Evolutionary conservation across 1,140 invertebrate genomes (phyloP).

Genomic region (Prorops nasuta): DNA sequence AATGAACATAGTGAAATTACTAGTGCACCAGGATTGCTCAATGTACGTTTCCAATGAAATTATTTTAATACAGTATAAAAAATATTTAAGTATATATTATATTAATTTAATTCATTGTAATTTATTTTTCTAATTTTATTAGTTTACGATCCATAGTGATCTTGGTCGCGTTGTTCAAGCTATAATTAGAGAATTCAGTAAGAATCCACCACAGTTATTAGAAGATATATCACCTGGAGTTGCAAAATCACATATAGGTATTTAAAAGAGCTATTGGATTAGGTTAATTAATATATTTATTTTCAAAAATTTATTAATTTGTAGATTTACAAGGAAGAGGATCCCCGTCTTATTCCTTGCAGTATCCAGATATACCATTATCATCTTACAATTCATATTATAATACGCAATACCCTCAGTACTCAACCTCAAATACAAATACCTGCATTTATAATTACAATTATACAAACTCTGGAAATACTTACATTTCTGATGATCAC

Average conservation of each 20-base stretch:
- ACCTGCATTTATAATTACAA: constrained; percentile 47
- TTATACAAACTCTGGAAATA: constrained; percentile 40
- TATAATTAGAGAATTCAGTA: constrained; percentile 73
- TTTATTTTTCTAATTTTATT: constrained; percentile 30
- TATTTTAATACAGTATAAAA: constrained; percentile 2
- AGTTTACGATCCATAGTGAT: constrained; percentile 75
- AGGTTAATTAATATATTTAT: constrained; percentile 4
- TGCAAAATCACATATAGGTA: constrained; percentile 50
- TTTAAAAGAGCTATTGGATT: background rate
- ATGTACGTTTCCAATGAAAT: constrained; percentile 55
- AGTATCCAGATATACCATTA: constrained; percentile 43
- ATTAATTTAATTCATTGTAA: background rate
- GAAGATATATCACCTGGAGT: constrained; percentile 48
- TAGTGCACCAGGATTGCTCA: constrained; percentile 69
- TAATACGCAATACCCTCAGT: constrained; percentile 43
- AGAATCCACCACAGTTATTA: constrained; percentile 60
- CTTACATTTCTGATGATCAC: constrained; percentile 30
- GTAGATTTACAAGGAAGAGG: constrained; percentile 46
- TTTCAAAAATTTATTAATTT: constrained; percentile 14
- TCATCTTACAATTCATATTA: constrained; percentile 49
- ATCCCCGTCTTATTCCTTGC: constrained; percentile 46
- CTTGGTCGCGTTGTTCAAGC: constrained; percentile 75
- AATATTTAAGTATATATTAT: background rate
- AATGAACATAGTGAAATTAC: constrained; percentile 65
- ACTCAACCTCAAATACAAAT: constrained; percentile 43